These are phyloP conservation scores for Sphenodon punctatus DNA, from an alignment of 2,797 vertebrate genomes.

Conservation along the genomic window DNA sequence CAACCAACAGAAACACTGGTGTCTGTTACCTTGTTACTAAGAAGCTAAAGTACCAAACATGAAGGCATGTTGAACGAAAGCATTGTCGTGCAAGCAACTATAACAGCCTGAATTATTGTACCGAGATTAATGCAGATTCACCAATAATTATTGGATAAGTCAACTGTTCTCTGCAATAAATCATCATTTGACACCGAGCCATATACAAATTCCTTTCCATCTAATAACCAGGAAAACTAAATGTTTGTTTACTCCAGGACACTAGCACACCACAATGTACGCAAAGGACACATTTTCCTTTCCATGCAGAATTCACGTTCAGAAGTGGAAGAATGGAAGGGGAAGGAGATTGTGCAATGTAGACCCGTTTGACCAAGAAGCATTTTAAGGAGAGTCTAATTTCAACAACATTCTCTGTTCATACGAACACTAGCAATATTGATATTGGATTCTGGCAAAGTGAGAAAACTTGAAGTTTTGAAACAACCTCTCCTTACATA, in stretches of 20 bases:
- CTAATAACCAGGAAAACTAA: no score
- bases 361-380: not conserved
- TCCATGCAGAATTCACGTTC: not conserved
- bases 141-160: no score
- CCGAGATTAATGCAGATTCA: no score
- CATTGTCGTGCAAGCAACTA: no score
- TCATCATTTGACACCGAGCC: no score
- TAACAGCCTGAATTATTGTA: no score
- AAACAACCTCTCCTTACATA: not conserved
- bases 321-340: not conserved
- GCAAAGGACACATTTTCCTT: not conserved
- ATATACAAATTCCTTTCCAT: no score
- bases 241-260: not conserved
- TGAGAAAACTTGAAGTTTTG: not conserved
- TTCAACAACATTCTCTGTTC: not conserved
- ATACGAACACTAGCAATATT: not conserved
- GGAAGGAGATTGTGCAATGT: not conserved
- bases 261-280: not conserved
- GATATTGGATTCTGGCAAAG: not conserved
- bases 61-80: no score
- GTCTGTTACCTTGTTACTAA: no score
- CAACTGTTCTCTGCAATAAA: no score
- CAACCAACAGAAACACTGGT: no score
- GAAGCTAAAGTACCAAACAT: no score
- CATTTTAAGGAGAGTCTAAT: not conserved